phyloP scores from a whole-genome alignment of 37 sponge, comb jelly and placozoan genomes.

The Diacarnus erythraeanus region DNA sequence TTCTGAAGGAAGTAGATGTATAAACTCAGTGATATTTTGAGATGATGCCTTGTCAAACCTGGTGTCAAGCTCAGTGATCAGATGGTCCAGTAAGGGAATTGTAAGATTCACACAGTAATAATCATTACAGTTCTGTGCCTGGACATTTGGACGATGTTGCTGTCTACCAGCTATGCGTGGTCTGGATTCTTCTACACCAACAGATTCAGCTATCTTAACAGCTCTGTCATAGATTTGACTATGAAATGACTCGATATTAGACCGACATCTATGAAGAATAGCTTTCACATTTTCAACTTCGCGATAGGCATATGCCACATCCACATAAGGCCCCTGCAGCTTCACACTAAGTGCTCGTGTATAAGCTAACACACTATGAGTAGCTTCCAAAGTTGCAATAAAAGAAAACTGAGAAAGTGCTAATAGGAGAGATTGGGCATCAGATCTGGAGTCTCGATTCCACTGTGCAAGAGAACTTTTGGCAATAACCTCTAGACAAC shows the following conservation, averaged over 20 bases:
- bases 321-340: conserved; percentile 57
- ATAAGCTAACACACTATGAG: too few relatives aligned
- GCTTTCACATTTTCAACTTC: conserved; percentile 19
- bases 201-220: too few relatives aligned
- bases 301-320: conserved; percentile 48
- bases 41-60: conserved; percentile 24
- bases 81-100: conserved; percentile 56
- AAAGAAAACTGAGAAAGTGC: conserved; percentile 49
- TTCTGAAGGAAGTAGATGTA: conserved; percentile 37
- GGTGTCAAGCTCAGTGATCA: conserved; percentile 27
- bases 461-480: conserved; percentile 23
- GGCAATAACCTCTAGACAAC: conserved; percentile 31
- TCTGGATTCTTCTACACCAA: neutral
- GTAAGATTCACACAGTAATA: conserved; percentile 33
- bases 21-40: conserved; percentile 16
- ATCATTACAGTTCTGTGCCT: conserved; percentile 8
- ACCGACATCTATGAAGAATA: neutral
- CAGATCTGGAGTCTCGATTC: conserved; percentile 52
- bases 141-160: conserved; percentile 30
- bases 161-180: conserved; percentile 4
- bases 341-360: conserved; percentile 51
- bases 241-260: conserved; percentile 27
- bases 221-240: conserved; percentile 21
- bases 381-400: conserved; percentile 36
- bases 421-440: conserved; percentile 43